These are phyloP conservation scores for Lithophane ornitopus DNA, from an alignment of 2,888 invertebrate genomes.

Conservation along the genomic window DNA sequence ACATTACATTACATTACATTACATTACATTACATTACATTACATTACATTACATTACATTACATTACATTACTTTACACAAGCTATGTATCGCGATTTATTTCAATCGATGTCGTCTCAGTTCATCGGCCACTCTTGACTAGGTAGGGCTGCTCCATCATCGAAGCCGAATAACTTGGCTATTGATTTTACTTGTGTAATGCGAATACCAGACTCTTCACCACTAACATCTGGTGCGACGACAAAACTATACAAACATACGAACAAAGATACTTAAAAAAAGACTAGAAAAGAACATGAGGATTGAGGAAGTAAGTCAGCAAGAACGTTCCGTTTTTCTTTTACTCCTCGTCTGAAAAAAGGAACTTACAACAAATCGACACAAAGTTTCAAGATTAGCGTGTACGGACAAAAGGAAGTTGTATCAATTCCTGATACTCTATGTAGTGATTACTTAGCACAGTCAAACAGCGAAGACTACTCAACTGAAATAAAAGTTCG, in stretches of 20 bases:
- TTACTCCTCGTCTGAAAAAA: constrained; percentile 18
- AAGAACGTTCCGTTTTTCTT: constrained; percentile 38
- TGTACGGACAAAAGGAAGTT: constrained; percentile 44
- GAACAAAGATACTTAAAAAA: constrained; percentile 25
- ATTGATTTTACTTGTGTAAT: too few relatives aligned
- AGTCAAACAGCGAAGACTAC: constrained; percentile 38
- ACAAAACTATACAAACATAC: constrained; percentile 6
- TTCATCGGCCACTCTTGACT: too few relatives aligned
- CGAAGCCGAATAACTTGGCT: too few relatives aligned
- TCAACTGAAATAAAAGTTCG: constrained; percentile 59
- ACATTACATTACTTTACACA: too few relatives aligned
- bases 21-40: too few relatives aligned
- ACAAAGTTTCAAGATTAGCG: constrained; percentile 55
- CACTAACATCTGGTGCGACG: neutral
- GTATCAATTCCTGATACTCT: constrained; percentile 26
- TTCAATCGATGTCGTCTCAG: too few relatives aligned
- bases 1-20: too few relatives aligned
- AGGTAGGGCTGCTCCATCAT: too few relatives aligned
- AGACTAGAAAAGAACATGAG: constrained; percentile 17
- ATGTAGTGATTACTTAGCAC: constrained; percentile 60
- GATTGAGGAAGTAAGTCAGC: constrained; percentile 18
- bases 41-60: too few relatives aligned
- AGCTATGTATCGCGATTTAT: too few relatives aligned
- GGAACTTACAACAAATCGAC: constrained; percentile 50
- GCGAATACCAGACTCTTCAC: too few relatives aligned